Percentiles rank a stretch among this genome's conserved stretches.
These are phyloP conservation scores for Steinernema feltiae DNA, from an alignment of 1,140 invertebrate species.

Conservation along the genomic window DNA sequence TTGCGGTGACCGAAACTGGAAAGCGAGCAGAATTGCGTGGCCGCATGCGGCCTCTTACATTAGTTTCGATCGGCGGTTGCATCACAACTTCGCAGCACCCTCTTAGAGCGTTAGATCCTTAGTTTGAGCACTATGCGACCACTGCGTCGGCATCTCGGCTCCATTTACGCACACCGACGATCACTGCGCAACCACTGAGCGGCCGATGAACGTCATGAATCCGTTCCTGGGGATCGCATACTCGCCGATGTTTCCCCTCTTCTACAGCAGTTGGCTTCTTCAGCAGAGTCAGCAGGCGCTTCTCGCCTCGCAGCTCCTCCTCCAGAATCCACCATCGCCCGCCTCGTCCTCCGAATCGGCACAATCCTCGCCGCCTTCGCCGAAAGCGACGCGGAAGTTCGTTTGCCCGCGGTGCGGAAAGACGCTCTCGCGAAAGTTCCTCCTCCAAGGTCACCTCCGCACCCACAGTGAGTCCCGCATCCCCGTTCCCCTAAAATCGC, in stretches of 20 bases:
- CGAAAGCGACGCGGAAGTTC: not conserved
- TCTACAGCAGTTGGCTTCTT: not conserved
- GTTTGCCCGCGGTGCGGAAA: slow-evolving; percentile 72
- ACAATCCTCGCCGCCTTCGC: not conserved
- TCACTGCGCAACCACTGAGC: not conserved
- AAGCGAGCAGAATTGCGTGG: too few species aligned
- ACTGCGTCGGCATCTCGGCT: not conserved
- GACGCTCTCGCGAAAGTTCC: slow-evolving; percentile 85
- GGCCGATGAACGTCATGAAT: not conserved
- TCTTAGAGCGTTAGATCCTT: too few species aligned
- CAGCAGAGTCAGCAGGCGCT: not conserved
- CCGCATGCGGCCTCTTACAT: too few species aligned
- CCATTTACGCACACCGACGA: not conserved
- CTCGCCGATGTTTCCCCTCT: not conserved
- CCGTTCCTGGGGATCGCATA: not conserved
- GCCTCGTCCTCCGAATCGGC: not conserved
- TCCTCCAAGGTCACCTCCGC: slow-evolving; percentile 85
- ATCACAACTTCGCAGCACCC: too few species aligned
- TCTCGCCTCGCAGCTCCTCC: not conserved
- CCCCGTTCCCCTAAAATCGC: not conserved
- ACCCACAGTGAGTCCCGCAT: slow-evolving; percentile 68
- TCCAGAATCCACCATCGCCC: not conserved
- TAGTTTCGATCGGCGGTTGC: too few species aligned
- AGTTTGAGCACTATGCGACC: not conserved
- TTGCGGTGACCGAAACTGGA: too few species aligned